Conservation (phyloP, 2,888 invertebrate genomes). For the Empis stercorea region DNA sequence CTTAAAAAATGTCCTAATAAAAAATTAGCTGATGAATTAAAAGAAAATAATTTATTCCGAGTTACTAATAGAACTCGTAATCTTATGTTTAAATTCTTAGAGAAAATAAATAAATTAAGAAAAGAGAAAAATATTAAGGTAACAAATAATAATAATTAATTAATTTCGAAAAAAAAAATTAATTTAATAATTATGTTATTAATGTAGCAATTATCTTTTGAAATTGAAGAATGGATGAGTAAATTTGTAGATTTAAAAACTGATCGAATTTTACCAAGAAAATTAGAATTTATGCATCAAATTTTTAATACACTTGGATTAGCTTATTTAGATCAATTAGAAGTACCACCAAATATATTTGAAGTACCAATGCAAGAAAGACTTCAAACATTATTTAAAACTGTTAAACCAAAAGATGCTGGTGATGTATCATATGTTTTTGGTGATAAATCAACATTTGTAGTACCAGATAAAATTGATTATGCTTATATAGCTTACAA, state of each 20-base stretch:
- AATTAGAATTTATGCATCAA: constrained; percentile 20
- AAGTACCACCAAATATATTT: constrained; percentile 12
- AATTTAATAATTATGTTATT: constrained; percentile 8
- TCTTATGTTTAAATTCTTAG: constrained; percentile 18
- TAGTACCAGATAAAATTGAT: constrained; percentile 7
- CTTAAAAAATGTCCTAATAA: constrained; percentile 4
- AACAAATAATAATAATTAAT: too few relatives aligned
- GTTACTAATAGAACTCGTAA: constrained; percentile 21
- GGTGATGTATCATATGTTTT: constrained; percentile 10
- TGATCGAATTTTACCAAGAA: constrained; percentile 20
- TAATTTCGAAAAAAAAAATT: background rate
- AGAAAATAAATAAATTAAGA: constrained; percentile 12
- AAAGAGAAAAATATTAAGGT: constrained; percentile 9
- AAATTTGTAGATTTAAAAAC: constrained; percentile 20
- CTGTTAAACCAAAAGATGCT: constrained; percentile 8
- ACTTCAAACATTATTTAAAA: constrained; percentile 15
- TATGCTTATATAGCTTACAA: background rate
- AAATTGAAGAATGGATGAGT: constrained; percentile 18
- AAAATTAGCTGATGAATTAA: background rate
- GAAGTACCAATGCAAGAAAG: constrained; percentile 16
- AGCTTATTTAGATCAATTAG: constrained; percentile 15
- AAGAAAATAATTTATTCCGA: constrained; percentile 15
- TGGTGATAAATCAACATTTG: constrained; percentile 13
- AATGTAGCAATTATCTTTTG: constrained; percentile 11
- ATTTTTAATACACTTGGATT: constrained; percentile 21